Evolutionary conservation across 2,888 invertebrate species (phyloP), one percentile per base, ranked within the genome.

Genomic region (Machimus atricapillus): DNA sequence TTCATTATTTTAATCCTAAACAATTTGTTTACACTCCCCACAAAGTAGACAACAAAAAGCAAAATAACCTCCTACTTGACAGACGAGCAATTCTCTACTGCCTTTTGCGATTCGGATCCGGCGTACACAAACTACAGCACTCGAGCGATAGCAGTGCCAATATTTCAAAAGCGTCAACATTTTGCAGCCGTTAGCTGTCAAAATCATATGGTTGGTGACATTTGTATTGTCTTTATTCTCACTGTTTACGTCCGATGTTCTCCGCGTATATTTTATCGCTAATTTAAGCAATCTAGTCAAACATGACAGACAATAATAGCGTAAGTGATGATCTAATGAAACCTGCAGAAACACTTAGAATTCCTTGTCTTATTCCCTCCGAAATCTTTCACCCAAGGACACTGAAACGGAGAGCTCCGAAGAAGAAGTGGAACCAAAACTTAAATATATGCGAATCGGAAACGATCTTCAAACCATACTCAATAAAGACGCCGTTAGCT

Each of bases 381-480:
- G 9, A 66, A 27, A 8, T 8, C 19, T 5, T 58, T 9, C 9
- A 2, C 58, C 86, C 56, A 27, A 89, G 88, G 91, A 91, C 34
- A 91, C 91, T 7, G 92, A 92, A 87, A 90, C 90, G 23, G 90
- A 91, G 79, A 91, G 91, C 58, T 90, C 91, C 9, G 91, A 91
- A 76, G 95, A 95, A 86, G 87, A 95, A 91, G 93, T 95, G 87
- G 97, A 97, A 91, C 98, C 99, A 0, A 97, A 97, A 93, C 94
- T 99, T 86, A 98, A 98, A 93, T 99, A 98, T 93, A 95, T 96
- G 90, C 94, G 98, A 89, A 95, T 99, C 92, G 95, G 94, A 46
- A 98, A 98, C 93, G 98, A 98, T 93, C 93, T 98, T 73, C 94
- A 96, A 90, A 95, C 95, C 90, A 98, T 98, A 90, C 93, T 99